These are phyloP conservation scores for Asarcornis scutulata DNA, from an alignment of 2,113 vertebrate species.

Conservation along the genomic window DNA sequence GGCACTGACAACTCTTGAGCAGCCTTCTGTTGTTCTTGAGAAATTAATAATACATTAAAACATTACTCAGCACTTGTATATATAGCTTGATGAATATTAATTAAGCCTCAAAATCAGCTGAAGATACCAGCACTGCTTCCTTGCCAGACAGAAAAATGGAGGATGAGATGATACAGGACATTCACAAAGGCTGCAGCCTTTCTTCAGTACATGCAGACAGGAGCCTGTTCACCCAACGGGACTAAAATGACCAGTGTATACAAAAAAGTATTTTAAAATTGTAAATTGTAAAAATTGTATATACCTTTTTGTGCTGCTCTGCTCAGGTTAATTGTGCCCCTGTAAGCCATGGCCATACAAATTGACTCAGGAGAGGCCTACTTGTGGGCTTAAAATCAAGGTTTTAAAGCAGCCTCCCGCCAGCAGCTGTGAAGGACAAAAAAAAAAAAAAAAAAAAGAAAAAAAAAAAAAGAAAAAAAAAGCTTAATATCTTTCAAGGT, in stretches of 20 bases:
- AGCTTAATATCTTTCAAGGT: background rate
- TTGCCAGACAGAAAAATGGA: background rate
- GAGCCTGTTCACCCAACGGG: background rate
- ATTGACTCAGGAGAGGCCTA: background rate
- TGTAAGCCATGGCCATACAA: background rate
- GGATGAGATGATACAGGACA: rapidly evolving
- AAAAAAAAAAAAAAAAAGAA: rapidly evolving
- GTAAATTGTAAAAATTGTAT: too few relatives aligned
- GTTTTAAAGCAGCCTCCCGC: background rate
- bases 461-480: background rate
- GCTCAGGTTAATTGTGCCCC: background rate
- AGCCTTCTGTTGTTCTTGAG: background rate
- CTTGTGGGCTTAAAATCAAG: background rate
- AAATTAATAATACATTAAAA: background rate
- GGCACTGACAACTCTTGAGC: background rate
- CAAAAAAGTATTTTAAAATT: background rate
- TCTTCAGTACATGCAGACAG: background rate
- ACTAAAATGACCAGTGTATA: background rate
- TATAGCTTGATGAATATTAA: background rate
- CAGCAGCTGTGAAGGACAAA: background rate
- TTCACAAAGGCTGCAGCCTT: background rate
- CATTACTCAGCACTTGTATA: background rate
- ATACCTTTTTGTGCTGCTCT: background rate
- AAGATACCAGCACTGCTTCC: background rate
- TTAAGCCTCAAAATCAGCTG: background rate